Conservation (phyloP, 2,888 invertebrate species). For the Kryphioiulus occultus region DNA sequence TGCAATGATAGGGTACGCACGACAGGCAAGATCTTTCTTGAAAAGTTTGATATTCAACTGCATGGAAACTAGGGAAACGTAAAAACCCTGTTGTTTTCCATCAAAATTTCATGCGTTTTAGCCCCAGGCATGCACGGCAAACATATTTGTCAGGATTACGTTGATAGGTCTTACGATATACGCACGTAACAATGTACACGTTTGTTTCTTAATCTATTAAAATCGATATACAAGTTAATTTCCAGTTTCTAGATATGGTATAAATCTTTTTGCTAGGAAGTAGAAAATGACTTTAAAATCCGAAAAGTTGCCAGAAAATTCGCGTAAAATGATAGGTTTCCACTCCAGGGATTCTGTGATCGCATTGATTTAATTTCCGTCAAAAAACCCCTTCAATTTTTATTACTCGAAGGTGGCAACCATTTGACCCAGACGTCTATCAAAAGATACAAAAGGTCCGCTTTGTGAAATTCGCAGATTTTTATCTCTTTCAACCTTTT, state of each 20-base stretch:
- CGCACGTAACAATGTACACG: background rate
- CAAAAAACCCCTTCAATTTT: background rate
- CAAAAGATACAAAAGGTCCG: background rate
- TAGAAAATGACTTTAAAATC: background rate
- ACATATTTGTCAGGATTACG: background rate
- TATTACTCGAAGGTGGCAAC: background rate
- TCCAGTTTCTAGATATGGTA: background rate
- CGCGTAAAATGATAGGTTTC: background rate
- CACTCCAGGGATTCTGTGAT: background rate
- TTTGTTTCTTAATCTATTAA: background rate
- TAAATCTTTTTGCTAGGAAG: background rate
- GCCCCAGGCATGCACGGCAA: background rate
- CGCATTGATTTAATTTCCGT: conserved; percentile 11
- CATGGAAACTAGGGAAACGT: background rate
- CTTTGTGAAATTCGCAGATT: background rate
- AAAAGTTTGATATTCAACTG: background rate
- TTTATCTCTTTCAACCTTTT: background rate
- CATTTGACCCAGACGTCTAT: background rate
- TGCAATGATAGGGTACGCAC: background rate
- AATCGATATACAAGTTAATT: background rate
- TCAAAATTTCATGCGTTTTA: background rate
- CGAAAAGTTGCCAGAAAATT: background rate
- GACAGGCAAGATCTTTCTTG: background rate
- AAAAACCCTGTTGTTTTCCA: background rate
- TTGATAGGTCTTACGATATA: background rate